phyloP scores from a whole-genome alignment of 2,888 invertebrate genomes.

The Atethmia centrago region DNA sequence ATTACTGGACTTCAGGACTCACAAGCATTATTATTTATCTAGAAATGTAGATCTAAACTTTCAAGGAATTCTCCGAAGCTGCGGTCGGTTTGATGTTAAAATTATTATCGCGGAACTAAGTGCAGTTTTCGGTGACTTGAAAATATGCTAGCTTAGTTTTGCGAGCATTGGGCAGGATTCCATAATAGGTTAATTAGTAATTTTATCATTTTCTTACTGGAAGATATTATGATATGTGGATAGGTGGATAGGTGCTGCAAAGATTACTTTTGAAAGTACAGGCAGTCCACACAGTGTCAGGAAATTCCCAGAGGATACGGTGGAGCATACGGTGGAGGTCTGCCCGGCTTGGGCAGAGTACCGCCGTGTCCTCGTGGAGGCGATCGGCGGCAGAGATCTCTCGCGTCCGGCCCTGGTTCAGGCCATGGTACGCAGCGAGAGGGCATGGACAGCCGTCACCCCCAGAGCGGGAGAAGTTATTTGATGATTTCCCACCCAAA shows the following conservation, averaged over 20 bases:
- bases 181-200: constrained; percentile 30
- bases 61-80: constrained; percentile 6
- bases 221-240: background rate
- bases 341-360: too few species aligned
- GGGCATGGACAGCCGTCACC: too few species aligned
- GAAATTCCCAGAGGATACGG: too few species aligned
- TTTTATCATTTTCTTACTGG: constrained; percentile 7
- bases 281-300: background rate
- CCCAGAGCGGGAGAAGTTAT: too few species aligned
- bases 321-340: too few species aligned
- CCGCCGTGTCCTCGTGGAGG: too few species aligned
- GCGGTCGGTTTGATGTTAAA: constrained; percentile 17
- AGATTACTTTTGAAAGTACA: background rate
- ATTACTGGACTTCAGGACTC: constrained; percentile 24
- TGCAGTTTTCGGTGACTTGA: constrained; percentile 30
- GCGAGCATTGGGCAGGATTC: constrained; percentile 26
- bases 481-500: too few species aligned
- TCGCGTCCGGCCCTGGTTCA: too few species aligned
- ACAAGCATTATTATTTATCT: constrained; percentile 29
- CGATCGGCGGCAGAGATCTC: too few species aligned
- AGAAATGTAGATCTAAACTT: constrained; percentile 8
- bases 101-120: constrained; percentile 27
- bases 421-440: too few species aligned
- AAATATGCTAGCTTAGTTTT: constrained; percentile 34
- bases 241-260: background rate